phyloP scores from a whole-genome alignment of 2,888 invertebrate species.

The Apamea crenata region DNA sequence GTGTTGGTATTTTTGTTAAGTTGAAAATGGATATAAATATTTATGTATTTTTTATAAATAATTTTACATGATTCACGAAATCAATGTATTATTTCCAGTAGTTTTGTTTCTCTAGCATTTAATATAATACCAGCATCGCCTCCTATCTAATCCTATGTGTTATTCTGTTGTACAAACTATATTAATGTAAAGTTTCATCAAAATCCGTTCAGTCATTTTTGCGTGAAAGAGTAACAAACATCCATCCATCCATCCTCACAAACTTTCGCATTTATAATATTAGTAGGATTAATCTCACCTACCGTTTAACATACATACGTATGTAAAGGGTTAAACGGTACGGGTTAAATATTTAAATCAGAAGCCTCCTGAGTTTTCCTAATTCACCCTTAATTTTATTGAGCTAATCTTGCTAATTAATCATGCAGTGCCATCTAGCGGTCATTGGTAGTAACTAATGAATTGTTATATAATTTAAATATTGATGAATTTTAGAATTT shows the following conservation, averaged over 20 bases:
- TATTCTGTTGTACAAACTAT: no score
- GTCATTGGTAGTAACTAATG: not conserved
- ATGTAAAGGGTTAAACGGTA: not conserved
- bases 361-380: not conserved
- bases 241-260: no score
- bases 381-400: not conserved
- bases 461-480: not conserved
- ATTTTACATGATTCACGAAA: not conserved
- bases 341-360: not conserved
- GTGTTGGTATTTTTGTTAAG: slow-evolving; percentile 24
- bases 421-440: slow-evolving; percentile 35
- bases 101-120: not conserved
- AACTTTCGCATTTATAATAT: no score
- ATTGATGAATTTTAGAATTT: not conserved
- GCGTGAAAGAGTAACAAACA: no score
- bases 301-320: not conserved
- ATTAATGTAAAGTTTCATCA: no score
- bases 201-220: no score
- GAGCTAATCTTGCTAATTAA: slow-evolving; percentile 14
- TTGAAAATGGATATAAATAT: not conserved
- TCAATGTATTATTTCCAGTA: not conserved
- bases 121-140: not conserved
- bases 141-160: no score
- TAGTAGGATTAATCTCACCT: not conserved
- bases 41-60: slow-evolving; percentile 1